phyloP scores from a whole-genome alignment of 2,797 vertebrate genomes.

The Rhinatrema bivittatum region DNA sequence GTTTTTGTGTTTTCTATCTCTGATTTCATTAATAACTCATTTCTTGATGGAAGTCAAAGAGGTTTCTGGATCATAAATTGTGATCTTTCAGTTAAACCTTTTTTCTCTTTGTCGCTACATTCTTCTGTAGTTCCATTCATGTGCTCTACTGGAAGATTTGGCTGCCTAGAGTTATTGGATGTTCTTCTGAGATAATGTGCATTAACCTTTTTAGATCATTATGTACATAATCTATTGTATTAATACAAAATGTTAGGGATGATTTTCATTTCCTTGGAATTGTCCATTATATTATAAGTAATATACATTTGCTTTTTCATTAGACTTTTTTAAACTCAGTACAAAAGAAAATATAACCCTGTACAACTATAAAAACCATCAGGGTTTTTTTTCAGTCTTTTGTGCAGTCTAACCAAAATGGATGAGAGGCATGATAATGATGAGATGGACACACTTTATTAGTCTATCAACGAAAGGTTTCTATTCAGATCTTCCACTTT shows the following conservation, averaged over 20 bases:
- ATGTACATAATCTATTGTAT: constrained; percentile 60
- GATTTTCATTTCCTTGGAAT: constrained; percentile 55
- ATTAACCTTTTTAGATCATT: constrained; percentile 56
- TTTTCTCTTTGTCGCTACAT: constrained; percentile 59
- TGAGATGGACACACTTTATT: constrained; percentile 56
- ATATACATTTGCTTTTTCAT: constrained; percentile 53
- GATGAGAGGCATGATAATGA: constrained; percentile 63
- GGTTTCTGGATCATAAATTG: constrained; percentile 46
- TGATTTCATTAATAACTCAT: constrained; percentile 54
- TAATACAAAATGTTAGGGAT: constrained; percentile 54
- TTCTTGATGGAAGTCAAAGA: constrained; percentile 53
- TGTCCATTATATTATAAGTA: constrained; percentile 62
- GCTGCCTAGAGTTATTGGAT: constrained; percentile 51
- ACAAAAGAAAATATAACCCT: constrained; percentile 67
- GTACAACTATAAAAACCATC: constrained; percentile 57
- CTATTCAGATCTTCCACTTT: constrained; percentile 61
- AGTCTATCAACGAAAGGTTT: constrained; percentile 48
- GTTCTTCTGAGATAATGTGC: constrained; percentile 56
- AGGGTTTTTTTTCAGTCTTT: constrained; percentile 56
- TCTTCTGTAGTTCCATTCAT: constrained; percentile 54
- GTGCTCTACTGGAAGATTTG: constrained; percentile 55
- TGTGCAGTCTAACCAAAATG: constrained; percentile 58
- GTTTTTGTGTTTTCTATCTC: constrained; percentile 52
- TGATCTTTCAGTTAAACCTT: constrained; percentile 51
- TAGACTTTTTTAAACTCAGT: constrained; percentile 56